phyloP scores from a whole-genome alignment of 1,140 invertebrate species.

The Lucilia cuprina region DNA sequence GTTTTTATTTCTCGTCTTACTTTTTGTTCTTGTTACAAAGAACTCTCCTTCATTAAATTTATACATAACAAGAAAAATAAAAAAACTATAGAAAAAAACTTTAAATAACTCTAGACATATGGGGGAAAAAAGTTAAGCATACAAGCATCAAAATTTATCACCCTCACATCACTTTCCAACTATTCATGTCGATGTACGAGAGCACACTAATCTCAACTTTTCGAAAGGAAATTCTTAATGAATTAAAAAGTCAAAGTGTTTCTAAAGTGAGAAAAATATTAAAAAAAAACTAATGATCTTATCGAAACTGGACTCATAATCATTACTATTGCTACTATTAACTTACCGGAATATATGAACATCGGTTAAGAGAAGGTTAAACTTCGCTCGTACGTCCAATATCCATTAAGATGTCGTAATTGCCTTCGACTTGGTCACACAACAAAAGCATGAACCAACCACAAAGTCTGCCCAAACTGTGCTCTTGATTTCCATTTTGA shows the following conservation, averaged over 20 bases:
- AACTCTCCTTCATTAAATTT: no score
- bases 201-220: neutral
- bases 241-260: neutral
- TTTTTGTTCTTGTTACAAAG: no score
- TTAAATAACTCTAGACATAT: neutral
- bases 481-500: neutral
- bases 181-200: neutral
- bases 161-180: neutral
- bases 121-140: neutral
- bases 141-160: neutral
- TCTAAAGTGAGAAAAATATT: conserved; percentile 62
- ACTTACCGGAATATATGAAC: neutral
- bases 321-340: neutral
- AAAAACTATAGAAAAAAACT: neutral
- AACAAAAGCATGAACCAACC: neutral
- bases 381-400: neutral
- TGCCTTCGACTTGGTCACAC: neutral
- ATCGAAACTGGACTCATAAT: neutral
- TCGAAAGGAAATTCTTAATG: neutral
- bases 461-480: neutral
- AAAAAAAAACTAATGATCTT: neutral
- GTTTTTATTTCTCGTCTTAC: no score
- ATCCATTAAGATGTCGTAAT: neutral
- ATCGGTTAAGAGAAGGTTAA: neutral
- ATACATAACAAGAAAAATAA: neutral